Base-by-base conservation (phyloP, 2,113 vertebrate species). In the Myodes glareolus region DNA sequence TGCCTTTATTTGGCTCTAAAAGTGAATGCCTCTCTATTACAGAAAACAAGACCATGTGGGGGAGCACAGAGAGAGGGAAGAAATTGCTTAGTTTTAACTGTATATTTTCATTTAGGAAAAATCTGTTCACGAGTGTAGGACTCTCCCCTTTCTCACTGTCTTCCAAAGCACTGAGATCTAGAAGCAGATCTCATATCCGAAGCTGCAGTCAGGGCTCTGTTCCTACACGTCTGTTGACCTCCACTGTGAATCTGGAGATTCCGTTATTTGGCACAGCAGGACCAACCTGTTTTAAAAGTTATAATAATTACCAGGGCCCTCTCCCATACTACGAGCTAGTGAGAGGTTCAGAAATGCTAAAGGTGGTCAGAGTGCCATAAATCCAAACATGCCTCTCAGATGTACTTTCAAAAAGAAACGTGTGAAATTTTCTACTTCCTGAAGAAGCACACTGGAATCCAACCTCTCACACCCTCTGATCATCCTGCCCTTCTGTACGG, bases 61-160 rank as follows among this genome's bases (percentile, higher is more conserved):
- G 77, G 85, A 92, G 42, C 1, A 1, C 12, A 92, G 29, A 86
- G 73, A 92, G 19, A 92, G 68, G 3, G 87, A 91, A 70, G 72
- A 75, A 76, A 77, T 81, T 86, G 58, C 80, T 90, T 65, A 39
- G 33, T 58, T 61, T 76, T 61, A 39, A 8, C 33, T 90, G 78
- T 80, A 29, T 42, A 39, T 75, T 92, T 92, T 95, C 90, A 94
- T 84, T 87, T 86, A 42, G 65, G 45, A n/a, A 73, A 42, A 27
- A 84, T 63, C 81, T 84, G 16, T 63, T 63, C 23, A 2, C 4
- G 13, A 63, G 2, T 7, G 2, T 42, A 58, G n/a, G 14, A 3
- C 9, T 72, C n/a, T 23, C 45, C 91, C 23, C 12, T 68, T 68
- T 58, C 42, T 90, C 80, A 68, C 42, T 45, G 36, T 25, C 61